Evolutionary conservation across 2,888 invertebrate genomes (phyloP), one percentile per base, ranked within the genome.

Genomic region (Leucania comma): DNA sequence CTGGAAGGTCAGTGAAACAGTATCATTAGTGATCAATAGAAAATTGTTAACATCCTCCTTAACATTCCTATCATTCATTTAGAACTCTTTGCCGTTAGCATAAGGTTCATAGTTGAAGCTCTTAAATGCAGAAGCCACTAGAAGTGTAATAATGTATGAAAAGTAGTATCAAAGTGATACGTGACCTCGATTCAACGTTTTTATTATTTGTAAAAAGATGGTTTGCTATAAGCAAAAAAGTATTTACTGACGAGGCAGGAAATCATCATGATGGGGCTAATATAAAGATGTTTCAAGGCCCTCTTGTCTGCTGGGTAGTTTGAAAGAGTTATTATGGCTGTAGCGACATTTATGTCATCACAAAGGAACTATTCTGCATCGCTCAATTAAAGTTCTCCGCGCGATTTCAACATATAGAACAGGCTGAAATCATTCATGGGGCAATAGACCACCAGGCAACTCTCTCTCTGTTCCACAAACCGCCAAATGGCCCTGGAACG

Each of bases 41-140:
- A 75, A 81, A 81, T 82, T 82, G 35, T 68, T 50, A 10, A 63
- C 68, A 75, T 81, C 81, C 81, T 81, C 22, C 53, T 35, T 6
- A 42, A 64, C 20, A 9, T n/a, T 14, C 10, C 2, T 2, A 8
- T 10, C 24, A 2, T 60, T 51, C 14, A 73, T 48, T 75, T 75
- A 66, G 35, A 68, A 68, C 79, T 66, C 12, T 68, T 67, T 56
- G 4, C 0, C 24, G 2, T 32, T 0, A 9, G 1, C 0, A 10
- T 72, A 72, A 60, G 59, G 70, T 50, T 56, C 14, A 62, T 35
- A 46, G 1, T 68, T 63, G 12, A 17, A 24, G 2, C 0, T 10
- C 2, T 46, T 75, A 0, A 22, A 4, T 17, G 8, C 10, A 35
- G 60, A 57, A 42, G 9, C 20, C 3, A 24, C 46, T 53, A 38